Evolutionary conservation across 2,888 invertebrate species (phyloP).

Genomic region (Odontocolon sp.): DNA sequence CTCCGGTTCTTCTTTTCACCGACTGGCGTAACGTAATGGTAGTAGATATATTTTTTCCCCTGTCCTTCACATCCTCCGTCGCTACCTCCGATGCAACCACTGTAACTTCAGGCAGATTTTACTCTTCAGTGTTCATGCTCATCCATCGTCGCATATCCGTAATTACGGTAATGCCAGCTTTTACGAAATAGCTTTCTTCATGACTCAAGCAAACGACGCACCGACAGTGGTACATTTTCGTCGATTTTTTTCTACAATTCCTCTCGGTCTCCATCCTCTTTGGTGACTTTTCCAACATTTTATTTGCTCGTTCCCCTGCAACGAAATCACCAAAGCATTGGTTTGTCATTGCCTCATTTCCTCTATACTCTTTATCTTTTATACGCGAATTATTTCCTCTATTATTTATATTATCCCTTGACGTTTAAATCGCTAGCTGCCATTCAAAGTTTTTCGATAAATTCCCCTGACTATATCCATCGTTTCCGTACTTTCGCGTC

Average conservation of each 20-base stretch:
- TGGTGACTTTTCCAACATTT: background rate
- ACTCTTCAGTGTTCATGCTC: background rate
- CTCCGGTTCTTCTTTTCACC: conserved; percentile 10
- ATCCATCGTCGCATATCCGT: conserved; percentile 14
- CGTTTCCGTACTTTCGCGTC: background rate
- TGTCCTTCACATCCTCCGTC: background rate
- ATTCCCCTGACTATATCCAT: background rate
- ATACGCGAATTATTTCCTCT: conserved; percentile 3
- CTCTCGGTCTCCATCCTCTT: background rate
- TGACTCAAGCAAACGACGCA: conserved; percentile 1
- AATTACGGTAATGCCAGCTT: conserved; percentile 38
- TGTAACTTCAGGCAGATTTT: background rate
- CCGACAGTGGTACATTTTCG: conserved; percentile 7
- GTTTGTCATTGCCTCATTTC: background rate
- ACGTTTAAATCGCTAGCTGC: background rate
- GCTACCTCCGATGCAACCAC: background rate
- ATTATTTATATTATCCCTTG: background rate
- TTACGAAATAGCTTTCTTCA: conserved; percentile 32
- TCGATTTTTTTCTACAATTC: conserved; percentile 15
- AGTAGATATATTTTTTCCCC: conserved; percentile 5
- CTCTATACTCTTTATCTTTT: background rate
- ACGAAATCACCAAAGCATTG: background rate
- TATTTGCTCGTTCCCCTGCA: background rate
- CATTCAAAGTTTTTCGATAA: conserved; percentile 28
- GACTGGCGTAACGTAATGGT: background rate